phyloP scores from a whole-genome alignment of 2,113 vertebrate genomes.

The Hiodon alosoides region DNA sequence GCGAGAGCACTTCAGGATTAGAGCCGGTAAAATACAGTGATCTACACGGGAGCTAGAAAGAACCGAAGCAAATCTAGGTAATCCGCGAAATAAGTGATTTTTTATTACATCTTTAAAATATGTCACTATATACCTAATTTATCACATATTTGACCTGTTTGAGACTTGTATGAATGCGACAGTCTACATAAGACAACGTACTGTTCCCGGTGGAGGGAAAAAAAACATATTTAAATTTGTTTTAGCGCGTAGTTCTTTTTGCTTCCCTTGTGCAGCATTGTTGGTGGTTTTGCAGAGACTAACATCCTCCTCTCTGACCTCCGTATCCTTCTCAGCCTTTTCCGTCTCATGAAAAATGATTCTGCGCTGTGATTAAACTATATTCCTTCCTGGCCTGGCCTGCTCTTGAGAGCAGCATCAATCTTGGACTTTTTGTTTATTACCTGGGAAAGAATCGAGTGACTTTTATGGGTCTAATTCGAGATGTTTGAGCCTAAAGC shows the following conservation, averaged over 20 bases:
- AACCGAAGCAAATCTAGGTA: no score
- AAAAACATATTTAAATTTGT: no score
- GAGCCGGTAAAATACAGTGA: no score
- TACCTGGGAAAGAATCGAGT: constrained; percentile 72
- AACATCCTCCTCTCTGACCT: constrained; percentile 67
- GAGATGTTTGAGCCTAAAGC: constrained; percentile 24
- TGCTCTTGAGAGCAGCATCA: constrained; percentile 76
- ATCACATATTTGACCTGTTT: no score
- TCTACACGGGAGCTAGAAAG: no score
- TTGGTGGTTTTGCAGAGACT: constrained; percentile 57
- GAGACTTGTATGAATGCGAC: no score
- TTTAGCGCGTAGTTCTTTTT: neutral
- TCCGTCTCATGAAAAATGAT: constrained; percentile 79
- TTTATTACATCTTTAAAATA: no score
- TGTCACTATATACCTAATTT: no score
- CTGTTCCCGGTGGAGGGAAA: no score
- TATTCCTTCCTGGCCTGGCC: constrained; percentile 81
- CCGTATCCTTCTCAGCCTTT: constrained; percentile 66
- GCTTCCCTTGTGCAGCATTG: constrained; percentile 47
- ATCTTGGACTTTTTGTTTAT: constrained; percentile 92
- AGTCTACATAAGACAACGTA: no score
- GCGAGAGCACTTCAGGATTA: no score
- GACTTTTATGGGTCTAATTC: constrained; percentile 67
- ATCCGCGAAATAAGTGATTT: no score
- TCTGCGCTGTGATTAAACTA: constrained; percentile 75